These are phyloP conservation scores for Latrodectus hesperus DNA, from an alignment of 2,888 invertebrate species.

Conservation along the genomic window DNA sequence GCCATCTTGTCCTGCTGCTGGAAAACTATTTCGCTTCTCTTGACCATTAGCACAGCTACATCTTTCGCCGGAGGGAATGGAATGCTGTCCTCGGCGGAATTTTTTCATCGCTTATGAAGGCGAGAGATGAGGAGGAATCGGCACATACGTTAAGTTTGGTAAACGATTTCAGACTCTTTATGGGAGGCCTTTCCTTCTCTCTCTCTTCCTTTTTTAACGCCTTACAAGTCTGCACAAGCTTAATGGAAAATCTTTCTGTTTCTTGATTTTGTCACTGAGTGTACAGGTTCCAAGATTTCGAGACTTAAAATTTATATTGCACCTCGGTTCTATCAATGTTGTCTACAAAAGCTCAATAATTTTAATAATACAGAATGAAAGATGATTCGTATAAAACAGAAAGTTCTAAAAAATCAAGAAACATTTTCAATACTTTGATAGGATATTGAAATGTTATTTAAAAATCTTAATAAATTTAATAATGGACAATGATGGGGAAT, in stretches of 20 bases:
- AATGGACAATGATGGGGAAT: too few relatives aligned
- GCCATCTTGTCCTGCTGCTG: constrained; percentile 38
- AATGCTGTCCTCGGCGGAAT: constrained; percentile 47
- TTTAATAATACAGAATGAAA: too few relatives aligned
- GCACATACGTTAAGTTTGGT: constrained; percentile 54
- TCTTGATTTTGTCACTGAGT: background rate
- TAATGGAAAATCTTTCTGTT: constrained; percentile 5
- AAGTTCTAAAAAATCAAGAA: too few relatives aligned
- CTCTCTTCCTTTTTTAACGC: background rate
- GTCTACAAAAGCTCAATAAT: too few relatives aligned
- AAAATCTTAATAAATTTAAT: too few relatives aligned
- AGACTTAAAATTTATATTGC: too few relatives aligned
- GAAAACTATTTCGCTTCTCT: constrained; percentile 59
- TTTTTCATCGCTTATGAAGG: constrained; percentile 66
- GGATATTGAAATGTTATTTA: too few relatives aligned
- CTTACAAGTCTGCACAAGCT: background rate
- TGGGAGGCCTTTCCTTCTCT: constrained; percentile 1
- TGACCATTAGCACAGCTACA: constrained; percentile 64
- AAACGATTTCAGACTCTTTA: constrained; percentile 51
- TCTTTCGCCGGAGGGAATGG: constrained; percentile 46
- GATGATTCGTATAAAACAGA: too few relatives aligned
- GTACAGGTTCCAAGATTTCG: too few relatives aligned
- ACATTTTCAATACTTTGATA: too few relatives aligned
- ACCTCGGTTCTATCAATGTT: too few relatives aligned
- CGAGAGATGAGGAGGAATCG: constrained; percentile 62